Evolutionary conservation across 2,797 vertebrate species (phyloP).

Genomic region (Sciurus carolinensis): DNA sequence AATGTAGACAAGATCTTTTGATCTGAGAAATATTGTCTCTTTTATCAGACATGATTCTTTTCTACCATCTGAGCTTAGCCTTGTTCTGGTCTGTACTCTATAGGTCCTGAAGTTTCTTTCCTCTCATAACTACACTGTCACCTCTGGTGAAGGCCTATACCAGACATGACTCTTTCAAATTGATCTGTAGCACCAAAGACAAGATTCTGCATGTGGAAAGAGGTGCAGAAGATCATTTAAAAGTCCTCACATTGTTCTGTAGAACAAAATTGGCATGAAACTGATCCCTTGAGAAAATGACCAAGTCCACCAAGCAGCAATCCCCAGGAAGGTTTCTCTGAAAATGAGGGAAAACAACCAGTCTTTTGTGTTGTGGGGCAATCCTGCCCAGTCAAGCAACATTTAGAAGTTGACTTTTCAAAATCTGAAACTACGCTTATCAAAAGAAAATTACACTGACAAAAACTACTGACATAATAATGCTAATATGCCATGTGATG

Average conservation of each 20-base stretch:
- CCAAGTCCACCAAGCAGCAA: constrained; percentile 22
- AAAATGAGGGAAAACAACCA: constrained; percentile 52
- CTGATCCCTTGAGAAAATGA: constrained; percentile 57
- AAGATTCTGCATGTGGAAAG: background rate
- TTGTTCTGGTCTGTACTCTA: background rate
- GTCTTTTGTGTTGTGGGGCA: constrained; percentile 39
- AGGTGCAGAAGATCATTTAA: background rate
- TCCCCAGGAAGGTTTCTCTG: constrained; percentile 35
- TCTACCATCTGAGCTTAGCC: background rate
- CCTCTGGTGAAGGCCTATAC: background rate
- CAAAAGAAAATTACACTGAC: constrained; percentile 61
- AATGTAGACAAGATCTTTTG: background rate
- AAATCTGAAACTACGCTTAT: constrained; percentile 46
- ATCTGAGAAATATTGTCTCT: background rate
- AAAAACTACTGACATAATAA: background rate
- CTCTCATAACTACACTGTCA: background rate
- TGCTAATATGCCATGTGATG: background rate
- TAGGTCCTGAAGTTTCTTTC: background rate
- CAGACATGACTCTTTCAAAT: background rate
- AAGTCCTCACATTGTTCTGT: background rate
- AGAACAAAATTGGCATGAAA: background rate
- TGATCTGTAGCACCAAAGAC: background rate
- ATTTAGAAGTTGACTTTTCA: constrained; percentile 49
- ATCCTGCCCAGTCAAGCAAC: constrained; percentile 27
- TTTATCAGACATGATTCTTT: constrained; percentile 32